Evolutionary conservation across 1,140 invertebrate genomes (phyloP), one percentile per base, ranked within the genome.

Genomic region (Magallana ariakensis): DNA sequence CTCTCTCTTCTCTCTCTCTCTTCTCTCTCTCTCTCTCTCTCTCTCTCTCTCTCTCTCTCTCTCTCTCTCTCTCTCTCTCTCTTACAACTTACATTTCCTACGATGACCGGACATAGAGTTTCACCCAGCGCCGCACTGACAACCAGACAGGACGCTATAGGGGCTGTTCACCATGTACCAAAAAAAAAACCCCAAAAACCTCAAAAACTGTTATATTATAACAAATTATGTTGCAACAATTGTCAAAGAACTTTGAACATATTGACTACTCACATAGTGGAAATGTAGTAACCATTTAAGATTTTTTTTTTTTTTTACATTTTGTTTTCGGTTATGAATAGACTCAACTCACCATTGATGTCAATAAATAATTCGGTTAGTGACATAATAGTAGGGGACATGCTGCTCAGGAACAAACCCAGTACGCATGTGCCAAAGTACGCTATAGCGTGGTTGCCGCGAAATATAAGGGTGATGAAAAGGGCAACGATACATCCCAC

Each of bases 341-440:
- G n/a, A 46, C 33, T 46, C 33, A 46, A 54, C 94, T 94, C 92
- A 96, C 95, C 93, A 70, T 94, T 95, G 46, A 95, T 93, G 87
- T 95, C 92, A 26, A 96, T 95, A 90, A 94, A 95, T 66, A 95
- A 93, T 89, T 96, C 95, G 13, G 95, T 94, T 58, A 95, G 89
- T 26, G 95, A 94, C 85, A 95, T 94, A 54, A 93, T 93, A 3
- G 95, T 95, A 5, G 95, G 95, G 26, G 95, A 95, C 84, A 95
- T 94, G 83, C 95, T 95, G 86, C 95, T 95, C 80, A 95, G 92
- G 89, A 95, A 95, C 6, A 95, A 87, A 8, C 95, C 95, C 60
- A 95, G 92, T 13, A 95, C 88, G 80, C 93, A 94, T 60, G 94
- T 95, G 33, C 95, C 95, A 9, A 95, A 80, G 90, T 95, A 95